Evolutionary conservation across 2,113 vertebrate species (phyloP).

Genomic region (Phoxinus phoxinus): DNA sequence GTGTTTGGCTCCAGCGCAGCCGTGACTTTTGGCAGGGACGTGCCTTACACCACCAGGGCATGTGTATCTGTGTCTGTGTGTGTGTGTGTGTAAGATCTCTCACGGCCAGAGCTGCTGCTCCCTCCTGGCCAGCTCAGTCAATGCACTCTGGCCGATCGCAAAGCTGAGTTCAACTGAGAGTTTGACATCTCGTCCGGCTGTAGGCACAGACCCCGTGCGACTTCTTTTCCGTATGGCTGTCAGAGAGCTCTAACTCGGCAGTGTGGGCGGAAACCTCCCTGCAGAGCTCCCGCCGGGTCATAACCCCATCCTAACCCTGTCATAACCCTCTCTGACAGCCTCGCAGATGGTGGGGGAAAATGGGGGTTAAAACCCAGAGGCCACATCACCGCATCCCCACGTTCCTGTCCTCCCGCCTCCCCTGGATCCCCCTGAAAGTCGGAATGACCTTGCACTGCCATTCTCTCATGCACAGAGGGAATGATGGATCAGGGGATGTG

Average conservation of each 20-base stretch:
- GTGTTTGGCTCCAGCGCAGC: constrained; percentile 42
- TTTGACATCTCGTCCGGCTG: constrained; percentile 39
- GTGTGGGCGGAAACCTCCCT: constrained; percentile 52
- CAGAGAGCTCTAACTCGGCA: constrained; percentile 50
- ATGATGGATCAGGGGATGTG: constrained; percentile 27
- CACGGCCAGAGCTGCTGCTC: constrained; percentile 12
- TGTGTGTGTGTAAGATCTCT: neutral
- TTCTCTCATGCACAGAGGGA: constrained; percentile 38
- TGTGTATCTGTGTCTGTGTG: neutral
- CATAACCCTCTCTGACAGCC: constrained; percentile 61
- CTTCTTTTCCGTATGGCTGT: constrained; percentile 45
- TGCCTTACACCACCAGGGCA: constrained; percentile 23
- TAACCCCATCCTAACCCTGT: constrained; percentile 55
- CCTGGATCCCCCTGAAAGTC: constrained; percentile 42
- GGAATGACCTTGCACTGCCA: constrained; percentile 57
- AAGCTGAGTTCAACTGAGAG: neutral
- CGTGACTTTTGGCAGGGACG: constrained; percentile 48
- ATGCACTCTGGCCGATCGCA: neutral
- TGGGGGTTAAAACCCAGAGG: constrained; percentile 63
- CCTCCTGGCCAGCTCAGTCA: constrained; percentile 30
- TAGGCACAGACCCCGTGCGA: neutral
- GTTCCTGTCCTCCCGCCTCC: constrained; percentile 13
- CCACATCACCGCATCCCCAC: constrained; percentile 53
- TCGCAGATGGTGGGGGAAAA: constrained; percentile 59
- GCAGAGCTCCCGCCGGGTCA: constrained; percentile 52